Evolutionary conservation across 2,888 invertebrate genomes (phyloP).

Genomic region (Euclidia mi): DNA sequence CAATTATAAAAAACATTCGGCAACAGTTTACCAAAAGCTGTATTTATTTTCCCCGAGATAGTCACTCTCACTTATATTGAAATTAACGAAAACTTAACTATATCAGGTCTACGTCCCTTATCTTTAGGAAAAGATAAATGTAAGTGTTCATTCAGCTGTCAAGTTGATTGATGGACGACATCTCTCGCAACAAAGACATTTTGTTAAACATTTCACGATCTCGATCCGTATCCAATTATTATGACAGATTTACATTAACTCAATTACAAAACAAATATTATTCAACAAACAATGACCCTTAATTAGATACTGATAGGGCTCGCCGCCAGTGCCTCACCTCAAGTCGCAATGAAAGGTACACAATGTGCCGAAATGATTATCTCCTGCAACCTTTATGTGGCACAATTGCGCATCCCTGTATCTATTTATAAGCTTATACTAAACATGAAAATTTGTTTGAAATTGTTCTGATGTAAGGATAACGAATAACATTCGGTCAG

Average conservation of each 20-base stretch:
- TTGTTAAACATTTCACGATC: slow-evolving; percentile 57
- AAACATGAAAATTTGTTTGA: neutral
- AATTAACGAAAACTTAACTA: slow-evolving; percentile 67
- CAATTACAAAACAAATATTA: slow-evolving; percentile 47
- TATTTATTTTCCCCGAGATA: slow-evolving; percentile 12
- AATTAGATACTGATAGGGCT: slow-evolving; percentile 20
- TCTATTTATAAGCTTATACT: neutral
- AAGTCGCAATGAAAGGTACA: slow-evolving; percentile 7
- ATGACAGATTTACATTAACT: slow-evolving; percentile 63
- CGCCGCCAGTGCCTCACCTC: neutral
- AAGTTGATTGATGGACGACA: slow-evolving; percentile 77
- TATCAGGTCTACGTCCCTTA: slow-evolving; percentile 57
- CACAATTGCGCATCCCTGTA: neutral
- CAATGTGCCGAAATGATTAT: slow-evolving; percentile 1
- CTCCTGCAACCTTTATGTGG: slow-evolving; percentile 1
- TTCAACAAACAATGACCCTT: slow-evolving; percentile 38
- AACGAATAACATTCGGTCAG: no score
- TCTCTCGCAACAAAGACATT: slow-evolving; percentile 70
- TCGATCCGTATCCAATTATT: slow-evolving; percentile 71
- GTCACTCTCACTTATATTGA: slow-evolving; percentile 52
- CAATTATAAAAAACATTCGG: no score
- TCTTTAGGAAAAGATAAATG: slow-evolving; percentile 78
- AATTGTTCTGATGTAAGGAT: no score
- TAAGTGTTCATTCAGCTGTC: slow-evolving; percentile 82
- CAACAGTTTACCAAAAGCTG: no score